phyloP scores from a whole-genome alignment of 2,113 vertebrate species.

The Scortum barcoo region DNA sequence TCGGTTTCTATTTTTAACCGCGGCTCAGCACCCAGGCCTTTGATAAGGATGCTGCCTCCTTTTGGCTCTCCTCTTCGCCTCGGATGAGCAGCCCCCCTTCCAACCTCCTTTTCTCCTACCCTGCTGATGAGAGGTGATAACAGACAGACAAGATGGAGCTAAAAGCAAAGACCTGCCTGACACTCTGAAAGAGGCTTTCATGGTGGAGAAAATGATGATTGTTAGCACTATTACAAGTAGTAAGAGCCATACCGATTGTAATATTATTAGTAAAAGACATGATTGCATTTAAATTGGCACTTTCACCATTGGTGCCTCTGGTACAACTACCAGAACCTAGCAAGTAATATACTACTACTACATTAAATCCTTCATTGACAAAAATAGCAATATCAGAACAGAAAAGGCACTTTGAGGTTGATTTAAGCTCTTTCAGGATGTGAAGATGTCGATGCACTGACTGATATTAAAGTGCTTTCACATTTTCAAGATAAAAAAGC shows the following conservation, averaged over 20 bases:
- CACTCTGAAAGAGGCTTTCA: slow-evolving; percentile 57
- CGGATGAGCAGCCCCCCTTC: slow-evolving; percentile 60
- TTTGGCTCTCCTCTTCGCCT: slow-evolving; percentile 63
- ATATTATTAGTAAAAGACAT: slow-evolving; percentile 46
- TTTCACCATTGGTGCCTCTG: slow-evolving; percentile 15
- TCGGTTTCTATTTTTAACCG: slow-evolving; percentile 80
- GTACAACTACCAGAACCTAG: background rate
- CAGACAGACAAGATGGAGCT: slow-evolving; percentile 67
- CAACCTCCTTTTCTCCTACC: slow-evolving; percentile 48
- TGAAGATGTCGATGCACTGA: background rate
- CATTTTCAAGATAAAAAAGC: background rate
- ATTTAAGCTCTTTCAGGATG: background rate
- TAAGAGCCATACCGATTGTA: slow-evolving; percentile 18
- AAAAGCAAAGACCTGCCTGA: slow-evolving; percentile 61
- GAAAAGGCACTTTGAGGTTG: background rate
- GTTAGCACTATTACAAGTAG: slow-evolving; percentile 37
- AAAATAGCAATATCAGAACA: background rate
- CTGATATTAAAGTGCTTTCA: background rate
- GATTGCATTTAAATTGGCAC: slow-evolving; percentile 43
- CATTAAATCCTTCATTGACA: background rate
- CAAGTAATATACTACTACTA: background rate
- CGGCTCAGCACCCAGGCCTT: slow-evolving; percentile 72
- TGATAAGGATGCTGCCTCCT: slow-evolving; percentile 78
- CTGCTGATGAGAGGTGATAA: slow-evolving; percentile 75
- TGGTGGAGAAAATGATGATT: slow-evolving; percentile 60